These are phyloP conservation scores for Halichondria panicea DNA, from an alignment of 37 sponge, comb jelly and placozoan genomes.

Conservation along the genomic window DNA sequence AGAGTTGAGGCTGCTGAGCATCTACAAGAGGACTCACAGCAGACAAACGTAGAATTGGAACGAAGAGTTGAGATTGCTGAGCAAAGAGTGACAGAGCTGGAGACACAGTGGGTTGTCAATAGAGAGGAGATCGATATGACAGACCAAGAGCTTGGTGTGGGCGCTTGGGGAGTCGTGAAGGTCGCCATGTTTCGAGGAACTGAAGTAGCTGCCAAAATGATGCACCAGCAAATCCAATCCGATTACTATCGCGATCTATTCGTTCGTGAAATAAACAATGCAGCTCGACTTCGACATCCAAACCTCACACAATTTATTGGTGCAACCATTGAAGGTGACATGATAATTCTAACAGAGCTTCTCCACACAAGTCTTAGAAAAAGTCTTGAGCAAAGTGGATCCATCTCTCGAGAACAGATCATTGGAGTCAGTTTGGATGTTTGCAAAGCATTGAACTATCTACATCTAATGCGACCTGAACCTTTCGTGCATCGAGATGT, in stretches of 20 bases:
- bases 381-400: conserved; percentile 1
- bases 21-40: background rate
- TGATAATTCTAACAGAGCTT: conserved; percentile 64
- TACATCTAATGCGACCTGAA: conserved; percentile 49
- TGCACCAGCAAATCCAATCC: conserved; percentile 56
- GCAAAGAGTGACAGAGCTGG: background rate
- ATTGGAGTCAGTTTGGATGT: conserved; percentile 25
- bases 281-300: conserved; percentile 64
- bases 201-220: conserved; percentile 62
- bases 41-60: background rate
- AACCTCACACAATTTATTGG: too few species aligned
- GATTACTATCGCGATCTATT: conserved; percentile 45
- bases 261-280: conserved; percentile 68
- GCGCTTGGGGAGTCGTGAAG: conserved; percentile 61
- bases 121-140: conserved; percentile 51
- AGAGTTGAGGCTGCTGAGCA: too few species aligned
- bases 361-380: conserved; percentile 58
- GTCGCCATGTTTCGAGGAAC: conserved; percentile 51
- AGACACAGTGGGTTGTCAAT: conserved; percentile 37
- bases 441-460: conserved; percentile 61
- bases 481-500: conserved; percentile 74
- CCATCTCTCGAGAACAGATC: conserved; percentile 12
- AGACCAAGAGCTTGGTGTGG: conserved; percentile 46
- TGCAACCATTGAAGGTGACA: conserved; percentile 30
- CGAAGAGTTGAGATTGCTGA: background rate